phyloP scores from a whole-genome alignment of 2,888 invertebrate genomes.

The Zaprionus obscuricornis region DNA sequence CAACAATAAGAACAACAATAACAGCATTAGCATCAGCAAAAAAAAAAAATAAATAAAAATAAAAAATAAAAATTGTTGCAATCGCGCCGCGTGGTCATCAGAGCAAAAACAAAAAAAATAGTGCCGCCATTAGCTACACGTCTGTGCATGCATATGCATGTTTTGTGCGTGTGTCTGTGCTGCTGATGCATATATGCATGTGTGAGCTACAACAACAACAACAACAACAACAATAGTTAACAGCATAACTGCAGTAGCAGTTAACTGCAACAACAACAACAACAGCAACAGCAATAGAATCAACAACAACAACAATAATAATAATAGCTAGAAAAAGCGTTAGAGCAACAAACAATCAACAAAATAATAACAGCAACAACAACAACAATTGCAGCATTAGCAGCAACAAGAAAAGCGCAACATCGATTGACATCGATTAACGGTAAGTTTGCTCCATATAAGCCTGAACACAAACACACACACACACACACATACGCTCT shows the following conservation, averaged over 20 bases:
- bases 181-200: slow-evolving; percentile 57
- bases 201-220: slow-evolving; percentile 49
- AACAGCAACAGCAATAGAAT: slow-evolving; percentile 34
- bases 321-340: slow-evolving; percentile 21
- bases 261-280: slow-evolving; percentile 28
- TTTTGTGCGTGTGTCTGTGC: slow-evolving; percentile 50
- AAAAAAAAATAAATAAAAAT: background rate
- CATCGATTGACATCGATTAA: slow-evolving; percentile 77
- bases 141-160: slow-evolving; percentile 1
- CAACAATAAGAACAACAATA: too few relatives aligned
- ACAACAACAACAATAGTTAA: slow-evolving; percentile 25
- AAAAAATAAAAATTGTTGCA: slow-evolving; percentile 19
- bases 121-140: slow-evolving; percentile 29
- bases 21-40: background rate
- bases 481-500: background rate
- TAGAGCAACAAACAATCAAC: slow-evolving; percentile 2
- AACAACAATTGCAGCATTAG: slow-evolving; percentile 36
- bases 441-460: slow-evolving; percentile 50
- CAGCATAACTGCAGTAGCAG: slow-evolving; percentile 29
- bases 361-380: slow-evolving; percentile 29
- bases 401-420: slow-evolving; percentile 59
- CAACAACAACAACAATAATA: slow-evolving; percentile 25
- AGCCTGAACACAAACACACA: background rate
- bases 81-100: slow-evolving; percentile 55
- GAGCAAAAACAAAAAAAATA: slow-evolving; percentile 21